These are phyloP conservation scores for Furcula furcula DNA, from an alignment of 2,888 invertebrate species.

Conservation along the genomic window DNA sequence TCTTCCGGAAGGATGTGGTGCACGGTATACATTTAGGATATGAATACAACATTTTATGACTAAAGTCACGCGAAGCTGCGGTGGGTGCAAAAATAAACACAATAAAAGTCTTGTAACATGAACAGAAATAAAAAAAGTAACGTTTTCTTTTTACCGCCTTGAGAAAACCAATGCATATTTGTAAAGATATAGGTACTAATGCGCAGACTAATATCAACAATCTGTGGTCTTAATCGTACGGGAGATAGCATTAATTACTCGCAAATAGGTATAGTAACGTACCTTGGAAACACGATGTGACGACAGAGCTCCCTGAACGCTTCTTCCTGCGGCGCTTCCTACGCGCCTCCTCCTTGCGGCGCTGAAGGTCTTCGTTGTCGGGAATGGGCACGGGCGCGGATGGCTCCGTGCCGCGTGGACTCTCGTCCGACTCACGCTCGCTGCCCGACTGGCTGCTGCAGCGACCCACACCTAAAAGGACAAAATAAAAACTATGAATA, in stretches of 20 bases:
- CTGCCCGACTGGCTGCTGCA: constrained; percentile 81
- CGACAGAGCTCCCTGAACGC: constrained; percentile 92
- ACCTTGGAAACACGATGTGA: constrained; percentile 96
- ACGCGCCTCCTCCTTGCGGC: constrained; percentile 94
- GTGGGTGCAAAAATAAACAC: too few species aligned
- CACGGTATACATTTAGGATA: too few species aligned
- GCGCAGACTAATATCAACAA: background rate
- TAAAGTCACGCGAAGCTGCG: too few species aligned
- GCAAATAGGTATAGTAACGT: constrained; percentile 11
- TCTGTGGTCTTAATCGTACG: background rate
- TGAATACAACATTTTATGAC: too few species aligned
- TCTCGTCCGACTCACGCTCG: constrained; percentile 75
- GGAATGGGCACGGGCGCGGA: constrained; percentile 82
- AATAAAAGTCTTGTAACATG: too few species aligned
- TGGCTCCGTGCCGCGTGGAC: constrained; percentile 65
- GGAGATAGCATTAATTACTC: background rate
- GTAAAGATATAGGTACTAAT: background rate
- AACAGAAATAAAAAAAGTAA: too few species aligned
- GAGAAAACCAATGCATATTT: too few species aligned
- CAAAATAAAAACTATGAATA: constrained; percentile 10
- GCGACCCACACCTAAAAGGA: constrained; percentile 70
- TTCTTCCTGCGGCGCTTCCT: constrained; percentile 94
- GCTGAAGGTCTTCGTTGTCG: constrained; percentile 84
- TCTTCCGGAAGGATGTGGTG: too few species aligned
- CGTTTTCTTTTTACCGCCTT: too few species aligned